Evolutionary conservation across 2,113 vertebrate species (phyloP).

Genomic region (Nannospalax galili): DNA sequence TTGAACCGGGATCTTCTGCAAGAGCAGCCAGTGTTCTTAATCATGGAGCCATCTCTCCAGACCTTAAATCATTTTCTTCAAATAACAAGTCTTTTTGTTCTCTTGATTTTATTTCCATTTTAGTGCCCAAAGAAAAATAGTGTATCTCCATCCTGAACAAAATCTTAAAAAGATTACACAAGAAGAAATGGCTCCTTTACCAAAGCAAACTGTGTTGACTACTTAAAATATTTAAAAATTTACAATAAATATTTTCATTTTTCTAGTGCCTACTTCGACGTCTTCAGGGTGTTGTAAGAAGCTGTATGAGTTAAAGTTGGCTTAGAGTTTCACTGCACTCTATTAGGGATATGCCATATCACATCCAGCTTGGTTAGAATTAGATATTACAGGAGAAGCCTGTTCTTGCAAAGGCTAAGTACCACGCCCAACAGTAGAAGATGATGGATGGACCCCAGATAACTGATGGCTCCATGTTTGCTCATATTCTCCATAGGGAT

Average conservation of each 20-base stretch:
- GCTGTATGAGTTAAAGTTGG: conserved; percentile 85
- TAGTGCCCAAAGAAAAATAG: conserved; percentile 91
- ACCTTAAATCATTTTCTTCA: too few relatives aligned
- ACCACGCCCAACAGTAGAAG: conserved; percentile 94
- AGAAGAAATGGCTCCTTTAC: conserved; percentile 89
- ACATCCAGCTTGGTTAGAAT: conserved; percentile 94
- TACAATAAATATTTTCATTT: conserved; percentile 92
- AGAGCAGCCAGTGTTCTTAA: too few relatives aligned
- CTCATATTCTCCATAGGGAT: conserved; percentile 94
- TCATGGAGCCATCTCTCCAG: too few relatives aligned
- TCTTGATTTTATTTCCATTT: conserved; percentile 89
- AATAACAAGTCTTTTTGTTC: neutral
- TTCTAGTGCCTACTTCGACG: conserved; percentile 89
- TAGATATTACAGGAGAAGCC: conserved; percentile 89
- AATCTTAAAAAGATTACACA: too few relatives aligned
- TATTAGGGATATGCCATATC: conserved; percentile 95
- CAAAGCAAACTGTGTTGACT: conserved; percentile 89
- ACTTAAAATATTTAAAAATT: conserved; percentile 89
- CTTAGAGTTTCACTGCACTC: conserved; percentile 92
- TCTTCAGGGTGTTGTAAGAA: conserved; percentile 88
- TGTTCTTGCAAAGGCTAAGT: conserved; percentile 93
- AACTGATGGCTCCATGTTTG: conserved; percentile 96
- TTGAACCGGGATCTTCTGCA: too few relatives aligned
- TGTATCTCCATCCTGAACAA: conserved; percentile 89
- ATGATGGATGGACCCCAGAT: conserved; percentile 93